Percentiles rank a stretch among this genome's conserved stretches.
These are phyloP conservation scores for Drosophila pruinosa DNA, from an alignment of 1,140 invertebrate genomes.

Conservation along the genomic window DNA sequence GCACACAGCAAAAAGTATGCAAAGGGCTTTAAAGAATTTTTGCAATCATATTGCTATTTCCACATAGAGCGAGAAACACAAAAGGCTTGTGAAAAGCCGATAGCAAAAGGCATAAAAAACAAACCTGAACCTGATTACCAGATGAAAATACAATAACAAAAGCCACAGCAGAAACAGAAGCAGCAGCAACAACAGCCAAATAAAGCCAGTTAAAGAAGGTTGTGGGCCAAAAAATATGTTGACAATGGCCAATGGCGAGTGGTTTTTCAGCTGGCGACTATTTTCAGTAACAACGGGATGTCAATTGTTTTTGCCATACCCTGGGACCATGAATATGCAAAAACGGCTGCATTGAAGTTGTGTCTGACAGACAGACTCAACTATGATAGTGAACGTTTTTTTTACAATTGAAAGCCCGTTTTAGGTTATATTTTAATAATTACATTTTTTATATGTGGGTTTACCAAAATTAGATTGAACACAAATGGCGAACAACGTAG, in stretches of 20 bases:
- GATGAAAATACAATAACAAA: constrained; percentile 8
- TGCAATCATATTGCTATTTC: background rate
- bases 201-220: background rate
- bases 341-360: background rate
- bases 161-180: background rate
- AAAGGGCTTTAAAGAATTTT: constrained; percentile 12
- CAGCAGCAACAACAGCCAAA: background rate
- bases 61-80: background rate
- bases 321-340: background rate
- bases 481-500: constrained; percentile 29
- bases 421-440: no score
- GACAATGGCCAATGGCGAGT: constrained; percentile 34
- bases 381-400: background rate
- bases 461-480: constrained; percentile 45
- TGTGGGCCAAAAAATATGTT: constrained; percentile 10
- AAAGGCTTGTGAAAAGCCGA: background rate
- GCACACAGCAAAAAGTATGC: constrained; percentile 7
- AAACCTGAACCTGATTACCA: constrained; percentile 18
- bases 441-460: no score
- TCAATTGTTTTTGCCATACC: constrained; percentile 27
- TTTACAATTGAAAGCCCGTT: no score
- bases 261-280: constrained; percentile 33
- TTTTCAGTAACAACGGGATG: constrained; percentile 31
- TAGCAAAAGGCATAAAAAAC: background rate
- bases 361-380: background rate